These are phyloP conservation scores for Andrena chrysosceles DNA, from an alignment of 2,888 invertebrate species.

Conservation along the genomic window DNA sequence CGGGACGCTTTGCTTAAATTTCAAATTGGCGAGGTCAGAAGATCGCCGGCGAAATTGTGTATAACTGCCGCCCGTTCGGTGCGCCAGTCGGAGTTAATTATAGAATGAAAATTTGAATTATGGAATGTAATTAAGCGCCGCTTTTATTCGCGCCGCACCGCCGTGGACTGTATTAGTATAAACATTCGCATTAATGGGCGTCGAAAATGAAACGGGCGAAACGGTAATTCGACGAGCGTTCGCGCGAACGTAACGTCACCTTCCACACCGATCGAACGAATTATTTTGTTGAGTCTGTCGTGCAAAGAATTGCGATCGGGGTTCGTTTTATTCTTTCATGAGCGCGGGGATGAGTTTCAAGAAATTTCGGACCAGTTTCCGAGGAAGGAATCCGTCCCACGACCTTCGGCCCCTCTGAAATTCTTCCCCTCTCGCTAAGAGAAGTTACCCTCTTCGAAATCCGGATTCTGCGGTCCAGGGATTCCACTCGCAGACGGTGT, in stretches of 20 bases:
- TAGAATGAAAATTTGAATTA: constrained; percentile 57
- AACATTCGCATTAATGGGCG: constrained; percentile 44
- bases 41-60: constrained; percentile 58
- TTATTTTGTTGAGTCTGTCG: background rate
- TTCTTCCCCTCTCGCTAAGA: constrained; percentile 60
- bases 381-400: constrained; percentile 64
- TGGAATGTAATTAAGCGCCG: constrained; percentile 52
- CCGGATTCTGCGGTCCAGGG: constrained; percentile 73
- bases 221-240: constrained; percentile 10
- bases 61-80: constrained; percentile 48
- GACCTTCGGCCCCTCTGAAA: constrained; percentile 63
- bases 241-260: background rate
- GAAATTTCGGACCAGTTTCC: constrained; percentile 57
- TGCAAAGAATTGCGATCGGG: too few relatives aligned
- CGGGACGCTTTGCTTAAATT: constrained; percentile 60
- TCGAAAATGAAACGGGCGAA: constrained; percentile 27
- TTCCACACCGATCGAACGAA: background rate
- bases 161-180: constrained; percentile 26
- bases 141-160: constrained; percentile 42
- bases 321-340: background rate
- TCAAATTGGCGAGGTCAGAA: constrained; percentile 60
- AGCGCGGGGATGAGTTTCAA: constrained; percentile 1
- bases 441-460: constrained; percentile 70
- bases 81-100: constrained; percentile 53
- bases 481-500: constrained; percentile 54